Conservation (phyloP, 2,113 vertebrate genomes). For the Thunnus maccoyii region DNA sequence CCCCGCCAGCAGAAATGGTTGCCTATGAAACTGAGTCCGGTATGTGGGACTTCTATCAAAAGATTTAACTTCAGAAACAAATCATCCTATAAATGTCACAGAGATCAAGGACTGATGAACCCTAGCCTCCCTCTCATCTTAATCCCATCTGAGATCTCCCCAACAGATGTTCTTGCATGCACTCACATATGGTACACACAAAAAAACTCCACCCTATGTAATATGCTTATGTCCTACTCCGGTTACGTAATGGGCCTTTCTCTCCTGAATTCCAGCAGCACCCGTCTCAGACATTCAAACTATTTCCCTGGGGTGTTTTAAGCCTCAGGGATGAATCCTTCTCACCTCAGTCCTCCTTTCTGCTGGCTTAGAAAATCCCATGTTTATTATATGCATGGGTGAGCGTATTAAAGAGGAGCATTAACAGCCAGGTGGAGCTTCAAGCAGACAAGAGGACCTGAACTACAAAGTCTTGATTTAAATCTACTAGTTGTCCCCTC, state of each 20-base stretch:
- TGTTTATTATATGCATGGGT: conserved; percentile 46
- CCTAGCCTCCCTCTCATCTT: conserved; percentile 17
- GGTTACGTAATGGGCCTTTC: conserved; percentile 38
- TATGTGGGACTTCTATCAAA: neutral
- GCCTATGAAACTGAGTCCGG: conserved; percentile 10
- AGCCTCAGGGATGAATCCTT: conserved; percentile 34
- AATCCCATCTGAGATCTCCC: conserved; percentile 46
- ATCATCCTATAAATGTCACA: conserved; percentile 21
- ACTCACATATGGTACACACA: conserved; percentile 3
- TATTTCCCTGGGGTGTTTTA: conserved; percentile 61
- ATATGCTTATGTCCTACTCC: conserved; percentile 12
- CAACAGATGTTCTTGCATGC: conserved; percentile 52
- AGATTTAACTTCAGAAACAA: neutral
- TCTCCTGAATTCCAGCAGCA: conserved; percentile 58
- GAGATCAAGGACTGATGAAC: conserved; percentile 23
- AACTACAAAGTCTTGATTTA: neutral
- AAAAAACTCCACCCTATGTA: conserved; percentile 21
- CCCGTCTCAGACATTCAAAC: conserved; percentile 67
- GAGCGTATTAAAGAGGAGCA: conserved; percentile 14
- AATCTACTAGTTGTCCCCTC: neutral
- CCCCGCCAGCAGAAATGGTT: neutral
- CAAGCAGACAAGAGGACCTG: conserved; percentile 6
- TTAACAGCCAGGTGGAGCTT: conserved; percentile 36
- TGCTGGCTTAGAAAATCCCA: conserved; percentile 34
- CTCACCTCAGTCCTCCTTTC: conserved; percentile 32